Base-by-base conservation (phyloP, 2,113 vertebrate species). In the Xiphias gladius region DNA sequence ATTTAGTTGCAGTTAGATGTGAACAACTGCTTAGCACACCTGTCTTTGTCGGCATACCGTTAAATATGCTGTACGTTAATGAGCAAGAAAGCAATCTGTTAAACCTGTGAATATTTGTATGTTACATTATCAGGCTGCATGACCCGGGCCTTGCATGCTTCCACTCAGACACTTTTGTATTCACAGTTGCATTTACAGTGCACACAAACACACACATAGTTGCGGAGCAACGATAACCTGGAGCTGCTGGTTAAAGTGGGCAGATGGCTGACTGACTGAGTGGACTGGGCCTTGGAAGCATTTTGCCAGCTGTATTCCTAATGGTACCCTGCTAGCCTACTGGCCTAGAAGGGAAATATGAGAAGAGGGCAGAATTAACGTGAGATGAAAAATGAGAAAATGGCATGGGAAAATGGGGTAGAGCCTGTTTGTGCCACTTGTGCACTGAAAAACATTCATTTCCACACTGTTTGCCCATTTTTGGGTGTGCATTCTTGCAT, bases 231-330 rank as follows among this genome's bases (percentile, higher is more conserved):
- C 24, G 30, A 75, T 71, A 62, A 86, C 91, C 91, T 9, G 81
- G 76, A 92, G 91, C 90, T 79, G 77, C 89, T 92, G 70, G 90
- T 89, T 91, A 91, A 86, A 93, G 78, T 1, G 48, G 91, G 84
- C 94, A 95, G 93, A 94, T 94, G 94, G 93, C 79, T 82, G 86
- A 84, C 88, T 88, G 86, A 80, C 87, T 91, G 87, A 85, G 85
- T 71, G 57, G 82, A 83, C 82, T 76, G 84, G 90, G 89, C 83
- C 87, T 89, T 7, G 48, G 83, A 91, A 88, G 85, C 78, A 48
- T 87, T 93, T 89, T 63, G 85, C 81, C 83, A 79, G 89, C 82
- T 58, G 75, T 79, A 68, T 73, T 90, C 72, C 80, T 89, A 88
- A 89, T 83, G 70, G 88, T 89, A 84, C 89, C 80, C 85, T 75